A percentile compares a stretch with the other conserved stretches of the same genome.
Conservation (phyloP, 2,113 vertebrate genomes). For the Sciurus niger region DNA sequence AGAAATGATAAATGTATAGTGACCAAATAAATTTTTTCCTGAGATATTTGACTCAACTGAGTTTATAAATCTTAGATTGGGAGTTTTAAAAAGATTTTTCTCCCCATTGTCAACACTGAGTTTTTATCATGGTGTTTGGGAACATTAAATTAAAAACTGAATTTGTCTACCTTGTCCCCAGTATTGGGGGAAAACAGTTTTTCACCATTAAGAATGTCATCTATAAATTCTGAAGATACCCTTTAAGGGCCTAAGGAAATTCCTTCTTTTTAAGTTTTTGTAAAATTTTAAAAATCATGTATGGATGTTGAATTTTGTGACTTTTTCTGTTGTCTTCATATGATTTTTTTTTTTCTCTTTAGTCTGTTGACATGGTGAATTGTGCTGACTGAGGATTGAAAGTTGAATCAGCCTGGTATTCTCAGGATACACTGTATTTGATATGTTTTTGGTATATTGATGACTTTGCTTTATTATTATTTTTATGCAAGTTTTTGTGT, state of each 20-base stretch:
- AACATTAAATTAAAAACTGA: not conserved
- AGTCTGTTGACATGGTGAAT: not conserved
- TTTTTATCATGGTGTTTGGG: not conserved
- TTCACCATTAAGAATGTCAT: not conserved
- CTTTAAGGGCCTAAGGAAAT: not conserved
- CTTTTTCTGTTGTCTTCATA: not conserved
- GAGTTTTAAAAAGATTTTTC: not conserved
- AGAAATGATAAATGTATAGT: not conserved
- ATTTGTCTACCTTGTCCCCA: not conserved
- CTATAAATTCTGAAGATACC: not conserved
- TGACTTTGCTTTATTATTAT: not conserved
- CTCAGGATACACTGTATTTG: not conserved
- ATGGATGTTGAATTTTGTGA: conserved; percentile 18
- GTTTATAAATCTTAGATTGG: not conserved
- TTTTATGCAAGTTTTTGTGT: not conserved
- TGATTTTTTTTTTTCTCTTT: not conserved
- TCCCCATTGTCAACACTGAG: not conserved
- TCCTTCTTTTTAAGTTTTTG: not conserved
- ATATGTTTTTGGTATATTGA: not conserved
- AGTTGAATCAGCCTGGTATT: not conserved
- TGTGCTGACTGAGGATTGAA: not conserved
- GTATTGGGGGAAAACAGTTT: not conserved
- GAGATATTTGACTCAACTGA: not conserved
- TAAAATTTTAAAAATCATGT: not conserved
- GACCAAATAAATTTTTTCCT: not conserved